Percentiles rank a stretch among this genome's conserved stretches.
phyloP scores from a whole-genome alignment of 1,140 invertebrate species.

The Calliopsis andreniformis region DNA sequence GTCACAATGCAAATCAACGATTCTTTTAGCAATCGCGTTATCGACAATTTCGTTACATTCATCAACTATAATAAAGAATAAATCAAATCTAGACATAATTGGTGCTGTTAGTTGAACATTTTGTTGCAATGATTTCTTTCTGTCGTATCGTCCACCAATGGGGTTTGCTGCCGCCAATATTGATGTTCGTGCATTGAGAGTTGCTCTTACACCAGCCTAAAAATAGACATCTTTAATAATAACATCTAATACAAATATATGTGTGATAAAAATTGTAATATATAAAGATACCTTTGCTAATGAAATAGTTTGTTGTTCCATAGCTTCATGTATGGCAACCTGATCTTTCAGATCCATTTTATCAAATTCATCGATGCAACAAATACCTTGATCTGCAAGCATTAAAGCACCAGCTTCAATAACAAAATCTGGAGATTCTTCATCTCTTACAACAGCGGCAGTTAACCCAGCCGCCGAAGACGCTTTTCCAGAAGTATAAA shows the following conservation, averaged over 20 bases:
- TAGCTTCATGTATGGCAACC: constrained; percentile 99
- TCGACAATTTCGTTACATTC: constrained; percentile 97
- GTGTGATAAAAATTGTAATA: constrained; percentile 8
- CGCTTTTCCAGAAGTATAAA: constrained; percentile 99
- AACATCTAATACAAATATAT: constrained; percentile 26
- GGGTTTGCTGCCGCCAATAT: constrained; percentile 99
- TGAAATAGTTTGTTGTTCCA: constrained; percentile 99
- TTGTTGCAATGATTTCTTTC: constrained; percentile 96
- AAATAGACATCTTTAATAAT: constrained; percentile 44
- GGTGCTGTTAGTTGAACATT: constrained; percentile 97
- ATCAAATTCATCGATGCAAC: constrained; percentile 99
- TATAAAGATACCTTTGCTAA: constrained; percentile 90
- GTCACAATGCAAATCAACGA: constrained; percentile 96
- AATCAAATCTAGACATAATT: constrained; percentile 99
- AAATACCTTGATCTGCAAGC: constrained; percentile 99
- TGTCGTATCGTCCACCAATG: constrained; percentile 97
- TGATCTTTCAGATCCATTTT: constrained; percentile 99
- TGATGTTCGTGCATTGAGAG: constrained; percentile 98
- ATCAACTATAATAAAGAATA: constrained; percentile 99
- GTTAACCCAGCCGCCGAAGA: constrained; percentile 98
- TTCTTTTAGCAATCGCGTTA: constrained; percentile 97
- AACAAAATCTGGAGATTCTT: constrained; percentile 99
- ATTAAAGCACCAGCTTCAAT: constrained; percentile 99
- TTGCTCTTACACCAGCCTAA: constrained; percentile 97
- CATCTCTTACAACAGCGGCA: constrained; percentile 97